A percentile compares a stretch with the other conserved stretches of the same genome.
Conservation (phyloP, 92 coral and sea anemone species). For the Plumapathes pennacea region DNA sequence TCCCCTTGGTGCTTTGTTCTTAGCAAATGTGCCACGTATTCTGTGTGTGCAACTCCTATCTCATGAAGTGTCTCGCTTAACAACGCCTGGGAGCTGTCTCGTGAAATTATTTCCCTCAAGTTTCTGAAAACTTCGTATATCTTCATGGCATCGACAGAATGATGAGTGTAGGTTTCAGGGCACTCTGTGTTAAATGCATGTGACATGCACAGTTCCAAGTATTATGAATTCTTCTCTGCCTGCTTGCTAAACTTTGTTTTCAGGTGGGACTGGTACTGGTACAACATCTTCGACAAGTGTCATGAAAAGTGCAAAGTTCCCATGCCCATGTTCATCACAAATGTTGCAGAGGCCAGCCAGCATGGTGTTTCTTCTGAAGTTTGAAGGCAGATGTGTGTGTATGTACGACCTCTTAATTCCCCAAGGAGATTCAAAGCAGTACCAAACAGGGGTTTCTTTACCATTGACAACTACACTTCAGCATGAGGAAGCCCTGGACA, state of each 20-base stretch:
- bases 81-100: neutral
- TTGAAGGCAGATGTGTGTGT: slow-evolving; percentile 15
- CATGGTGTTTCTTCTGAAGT: slow-evolving; percentile 17
- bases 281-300: neutral
- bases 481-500: slow-evolving; percentile 42
- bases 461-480: slow-evolving; percentile 17
- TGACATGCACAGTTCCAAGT: slow-evolving; percentile 25
- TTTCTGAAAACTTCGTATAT: too few relatives aligned
- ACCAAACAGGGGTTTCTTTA: slow-evolving; percentile 26
- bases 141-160: too few relatives aligned
- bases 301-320: slow-evolving; percentile 5
- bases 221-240: slow-evolving; percentile 19
- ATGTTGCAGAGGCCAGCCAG: slow-evolving; percentile 18
- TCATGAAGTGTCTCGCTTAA: neutral
- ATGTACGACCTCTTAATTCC: slow-evolving; percentile 33
- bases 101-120: neutral
- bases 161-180: too few relatives aligned
- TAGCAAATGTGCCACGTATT: slow-evolving; percentile 13
- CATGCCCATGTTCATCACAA: slow-evolving; percentile 12
- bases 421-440: slow-evolving; percentile 19
- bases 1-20: slow-evolving; percentile 17
- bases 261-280: slow-evolving; percentile 4
- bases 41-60: neutral
- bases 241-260: slow-evolving; percentile 12
- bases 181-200: slow-evolving; percentile 24